Base-by-base conservation (phyloP, 92 coral and sea anemone genomes). In the Umimayanthus kanabou region DNA sequence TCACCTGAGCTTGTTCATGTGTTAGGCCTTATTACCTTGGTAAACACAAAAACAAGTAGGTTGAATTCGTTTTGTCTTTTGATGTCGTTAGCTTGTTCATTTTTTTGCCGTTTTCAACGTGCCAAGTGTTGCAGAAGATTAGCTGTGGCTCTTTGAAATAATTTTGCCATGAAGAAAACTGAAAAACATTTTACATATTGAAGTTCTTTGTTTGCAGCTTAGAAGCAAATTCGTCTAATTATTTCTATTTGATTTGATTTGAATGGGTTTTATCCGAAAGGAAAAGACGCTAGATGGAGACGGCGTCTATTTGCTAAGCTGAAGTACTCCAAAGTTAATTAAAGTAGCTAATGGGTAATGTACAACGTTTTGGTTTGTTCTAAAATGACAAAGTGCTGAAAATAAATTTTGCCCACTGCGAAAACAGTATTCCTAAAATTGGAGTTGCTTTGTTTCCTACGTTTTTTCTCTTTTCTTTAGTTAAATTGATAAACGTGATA, bases 241-340 rank as follows among this genome's bases (percentile, higher is more conserved):
- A 65, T 18, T 30, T 26, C 64, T 43, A 55, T 9, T 80, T 9
- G 26, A 30, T 23, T 57, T 80, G 42, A 39, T 69, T 66, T 83
- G 66, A 82, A 70, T 69, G 67, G 39, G 6, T 39, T 11, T 26
- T 70, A 53, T 69, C 29, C 33, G 5, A 80, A 25, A 53, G 65
- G 29, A 55, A 57, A 43, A 29, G 55, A 74, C 79, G 79, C 79
- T 74, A 3, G 25, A 74, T 74, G 61, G 70, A 20, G 39, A 29
- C 87, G 29, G 76, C 87, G 78, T 70, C 66, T 83, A 28, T 83
- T 70, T 83, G 33, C 76, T 39, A 50, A 82, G 10, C 77, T 83
- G 43, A 83, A 39, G 87, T 83, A 47, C 66, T 25, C 42, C n/a
- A 43, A 58, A 83, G 42, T 80, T 80, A 83, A 69, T 69, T 45